These are phyloP conservation scores for Heptranchias perlo DNA, from an alignment of 2,113 vertebrate species.

Conservation along the genomic window DNA sequence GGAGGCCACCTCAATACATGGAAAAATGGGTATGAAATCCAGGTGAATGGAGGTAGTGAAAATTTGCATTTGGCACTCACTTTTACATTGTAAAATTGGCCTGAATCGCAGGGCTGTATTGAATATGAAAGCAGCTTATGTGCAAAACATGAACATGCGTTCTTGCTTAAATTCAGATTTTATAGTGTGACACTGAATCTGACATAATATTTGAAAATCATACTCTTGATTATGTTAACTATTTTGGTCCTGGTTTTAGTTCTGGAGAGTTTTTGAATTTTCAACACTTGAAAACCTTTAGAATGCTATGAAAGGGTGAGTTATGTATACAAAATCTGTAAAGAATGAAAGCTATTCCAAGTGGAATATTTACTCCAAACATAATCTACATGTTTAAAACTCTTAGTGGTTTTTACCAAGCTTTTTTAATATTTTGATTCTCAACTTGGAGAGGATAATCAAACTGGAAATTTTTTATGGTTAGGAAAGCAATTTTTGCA, in stretches of 20 bases:
- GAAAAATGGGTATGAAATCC: background rate
- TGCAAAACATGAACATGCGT: background rate
- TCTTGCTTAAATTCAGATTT: background rate
- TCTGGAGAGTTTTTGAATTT: background rate
- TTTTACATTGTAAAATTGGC: background rate
- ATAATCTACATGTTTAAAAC: background rate
- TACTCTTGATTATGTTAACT: background rate
- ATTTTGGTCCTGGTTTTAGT: background rate
- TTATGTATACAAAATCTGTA: background rate
- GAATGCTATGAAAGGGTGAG: background rate
- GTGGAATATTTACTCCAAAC: background rate
- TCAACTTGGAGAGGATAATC: background rate
- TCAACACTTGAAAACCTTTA: background rate
- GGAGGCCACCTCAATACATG: background rate
- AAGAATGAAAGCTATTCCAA: background rate
- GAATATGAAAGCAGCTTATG: background rate
- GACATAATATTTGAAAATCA: background rate
- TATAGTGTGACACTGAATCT: background rate
- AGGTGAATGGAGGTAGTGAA: background rate
- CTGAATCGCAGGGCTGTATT: background rate
- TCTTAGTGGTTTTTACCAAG: background rate
- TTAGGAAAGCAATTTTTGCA: background rate
- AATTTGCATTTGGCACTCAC: background rate
- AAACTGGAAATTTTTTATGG: background rate
- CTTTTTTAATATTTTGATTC: too few species aligned